Conservation (phyloP, 2,113 vertebrate species). For the Malurus cyaneus region DNA sequence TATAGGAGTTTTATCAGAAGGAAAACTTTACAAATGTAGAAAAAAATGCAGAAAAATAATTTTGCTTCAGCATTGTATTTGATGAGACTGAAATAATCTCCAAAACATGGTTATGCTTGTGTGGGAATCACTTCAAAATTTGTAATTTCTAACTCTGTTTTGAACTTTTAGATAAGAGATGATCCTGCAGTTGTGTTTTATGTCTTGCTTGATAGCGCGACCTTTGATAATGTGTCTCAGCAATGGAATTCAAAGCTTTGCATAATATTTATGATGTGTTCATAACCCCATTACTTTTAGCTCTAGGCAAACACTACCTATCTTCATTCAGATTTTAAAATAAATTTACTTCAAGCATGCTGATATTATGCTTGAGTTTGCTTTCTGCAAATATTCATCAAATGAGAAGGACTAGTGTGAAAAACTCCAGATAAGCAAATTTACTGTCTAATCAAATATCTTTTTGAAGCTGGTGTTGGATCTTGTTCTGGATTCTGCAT, state of each 20-base stretch:
- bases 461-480: neutral
- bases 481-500: neutral
- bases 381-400: conserved; percentile 42
- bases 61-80: neutral
- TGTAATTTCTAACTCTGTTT: neutral
- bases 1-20: neutral
- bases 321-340: conserved; percentile 40
- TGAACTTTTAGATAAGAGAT: conserved; percentile 31
- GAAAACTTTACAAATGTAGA: neutral
- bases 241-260: conserved; percentile 31
- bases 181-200: neutral
- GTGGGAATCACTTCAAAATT: neutral
- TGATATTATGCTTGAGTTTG: conserved; percentile 24
- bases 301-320: conserved; percentile 21
- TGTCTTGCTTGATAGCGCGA: neutral
- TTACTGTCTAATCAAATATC: neutral
- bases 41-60: neutral
- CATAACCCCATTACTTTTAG: conserved; percentile 2
- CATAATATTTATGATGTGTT: conserved; percentile 48
- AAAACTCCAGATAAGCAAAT: conserved; percentile 48
- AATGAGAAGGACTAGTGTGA: neutral
- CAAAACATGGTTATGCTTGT: neutral
- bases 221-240: neutral
- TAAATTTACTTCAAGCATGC: conserved; percentile 30
- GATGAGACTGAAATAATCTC: neutral